Conservation (phyloP, 2,888 invertebrate genomes). For the Pteria penguin region DNA sequence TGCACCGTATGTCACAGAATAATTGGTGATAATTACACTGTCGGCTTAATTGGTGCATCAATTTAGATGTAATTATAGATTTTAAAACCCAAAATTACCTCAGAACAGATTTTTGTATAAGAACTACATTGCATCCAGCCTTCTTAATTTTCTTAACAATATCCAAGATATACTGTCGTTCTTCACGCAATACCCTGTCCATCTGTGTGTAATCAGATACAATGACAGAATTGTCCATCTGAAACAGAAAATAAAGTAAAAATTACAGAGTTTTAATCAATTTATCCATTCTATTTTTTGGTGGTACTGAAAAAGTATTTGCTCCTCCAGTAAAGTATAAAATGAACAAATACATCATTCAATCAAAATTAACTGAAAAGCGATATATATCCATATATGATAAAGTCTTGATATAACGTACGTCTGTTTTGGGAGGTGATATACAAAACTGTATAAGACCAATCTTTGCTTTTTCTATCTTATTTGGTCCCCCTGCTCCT, state of each 20-base stretch:
- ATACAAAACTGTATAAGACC: conserved; percentile 99
- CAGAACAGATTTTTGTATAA: conserved; percentile 91
- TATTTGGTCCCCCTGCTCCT: conserved; percentile 91
- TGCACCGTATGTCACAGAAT: not conserved
- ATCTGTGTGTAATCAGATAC: conserved; percentile 99
- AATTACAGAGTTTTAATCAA: too few relatives aligned
- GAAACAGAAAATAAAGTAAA: too few relatives aligned
- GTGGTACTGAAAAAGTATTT: too few relatives aligned
- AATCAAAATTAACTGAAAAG: too few relatives aligned
- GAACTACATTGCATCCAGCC: conserved; percentile 96
- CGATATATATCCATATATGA: too few relatives aligned
- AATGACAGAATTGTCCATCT: conserved; percentile 83
- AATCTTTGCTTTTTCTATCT: conserved; percentile 98
- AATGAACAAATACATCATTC: too few relatives aligned
- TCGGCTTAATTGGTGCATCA: not conserved
- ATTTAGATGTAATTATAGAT: not conserved
- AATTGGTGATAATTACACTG: not conserved
- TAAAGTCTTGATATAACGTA: too few relatives aligned
- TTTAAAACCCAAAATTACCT: conserved; percentile 82
- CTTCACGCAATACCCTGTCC: conserved; percentile 98
- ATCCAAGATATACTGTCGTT: conserved; percentile 97
- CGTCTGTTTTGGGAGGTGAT: conserved; percentile 98
- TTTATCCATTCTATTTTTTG: too few relatives aligned
- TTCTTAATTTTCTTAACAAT: conserved; percentile 99
- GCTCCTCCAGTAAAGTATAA: too few relatives aligned